Base-by-base conservation (phyloP, 2,113 vertebrate genomes). In the Erinaceus europaeus region DNA sequence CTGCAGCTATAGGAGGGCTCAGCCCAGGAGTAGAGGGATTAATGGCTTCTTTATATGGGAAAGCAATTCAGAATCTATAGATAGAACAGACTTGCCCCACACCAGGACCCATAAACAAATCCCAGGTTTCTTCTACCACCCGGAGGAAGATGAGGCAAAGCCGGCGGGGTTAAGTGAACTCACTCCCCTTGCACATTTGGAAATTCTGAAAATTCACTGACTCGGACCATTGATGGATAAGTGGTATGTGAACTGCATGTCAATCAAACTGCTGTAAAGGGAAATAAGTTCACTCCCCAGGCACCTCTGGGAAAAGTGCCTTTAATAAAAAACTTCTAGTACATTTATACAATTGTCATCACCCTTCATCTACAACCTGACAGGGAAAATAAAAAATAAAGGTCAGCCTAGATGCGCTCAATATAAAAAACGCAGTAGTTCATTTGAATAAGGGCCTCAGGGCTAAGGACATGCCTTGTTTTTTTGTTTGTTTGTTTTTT, bases 281-380 rank as follows among this genome's bases (percentile, higher is more conserved):
- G 53, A 18, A 18, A 12, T 15, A 50, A 50, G 20, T 18, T 34
- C 59, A 62, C 59, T 34, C 29, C 57, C 48, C 6, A 50, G 67
- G 52, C 77, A 87, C 71, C 46, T 95, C 84, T 95, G 92, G 84
- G 78, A 92, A 95, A 91, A 93, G 29, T 90, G 90, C 53, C 82
- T 96, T 96, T 96, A 96, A 94, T 96, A 93, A 93, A 95, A 95
- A 94, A 68, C 44, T 89, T 57, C 71, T 78, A 81, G 62, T 50
- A 90, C 81, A 81, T 90, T 74, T 93, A 94, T 67, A 90, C 2
- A 55, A 90, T 91, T 93, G 90, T 94, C 92, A 90, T 91, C 84
- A 91, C 85, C 21, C 64, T 73, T 80, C 88, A 68, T 83, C 95
- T 93, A 95, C 55, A 71, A 91, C 73, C 29, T 36, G 14, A 32